A percentile compares a stretch with the other conserved stretches of the same genome.
These are phyloP conservation scores for Melanitta fusca DNA, from an alignment of 2,797 vertebrate genomes.

Conservation along the genomic window DNA sequence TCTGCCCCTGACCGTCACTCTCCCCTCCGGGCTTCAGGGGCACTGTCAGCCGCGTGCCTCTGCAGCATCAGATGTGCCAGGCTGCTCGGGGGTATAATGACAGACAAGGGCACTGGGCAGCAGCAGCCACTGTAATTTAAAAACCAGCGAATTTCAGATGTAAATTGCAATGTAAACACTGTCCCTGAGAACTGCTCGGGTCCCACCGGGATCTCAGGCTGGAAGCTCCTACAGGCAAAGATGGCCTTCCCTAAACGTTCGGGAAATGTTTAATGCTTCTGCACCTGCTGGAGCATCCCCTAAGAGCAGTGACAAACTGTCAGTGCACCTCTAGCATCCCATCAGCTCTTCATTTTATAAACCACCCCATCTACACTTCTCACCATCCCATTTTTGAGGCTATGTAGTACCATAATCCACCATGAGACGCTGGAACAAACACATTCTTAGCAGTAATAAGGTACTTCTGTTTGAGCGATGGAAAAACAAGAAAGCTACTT, in stretches of 20 bases:
- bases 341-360: constrained; percentile 23
- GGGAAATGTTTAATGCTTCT: background rate
- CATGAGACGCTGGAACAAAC: background rate
- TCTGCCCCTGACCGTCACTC: background rate
- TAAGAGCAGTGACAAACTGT: background rate
- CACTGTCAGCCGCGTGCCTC: background rate
- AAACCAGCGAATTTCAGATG: background rate
- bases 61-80: background rate
- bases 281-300: background rate
- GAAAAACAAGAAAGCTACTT: background rate
- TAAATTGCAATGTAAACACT: background rate
- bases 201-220: background rate
- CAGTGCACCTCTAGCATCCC: background rate
- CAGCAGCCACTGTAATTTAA: background rate
- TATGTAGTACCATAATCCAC: background rate
- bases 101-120: background rate
- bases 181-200: background rate
- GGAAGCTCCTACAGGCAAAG: background rate
- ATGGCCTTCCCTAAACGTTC: background rate
- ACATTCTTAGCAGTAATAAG: constrained; percentile 1
- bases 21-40: background rate
- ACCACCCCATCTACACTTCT: background rate
- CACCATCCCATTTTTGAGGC: background rate
- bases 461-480: background rate
- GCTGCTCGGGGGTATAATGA: fast-evolving